Base-by-base conservation (phyloP, 2,888 invertebrate genomes). In the Deilephila porcellus region DNA sequence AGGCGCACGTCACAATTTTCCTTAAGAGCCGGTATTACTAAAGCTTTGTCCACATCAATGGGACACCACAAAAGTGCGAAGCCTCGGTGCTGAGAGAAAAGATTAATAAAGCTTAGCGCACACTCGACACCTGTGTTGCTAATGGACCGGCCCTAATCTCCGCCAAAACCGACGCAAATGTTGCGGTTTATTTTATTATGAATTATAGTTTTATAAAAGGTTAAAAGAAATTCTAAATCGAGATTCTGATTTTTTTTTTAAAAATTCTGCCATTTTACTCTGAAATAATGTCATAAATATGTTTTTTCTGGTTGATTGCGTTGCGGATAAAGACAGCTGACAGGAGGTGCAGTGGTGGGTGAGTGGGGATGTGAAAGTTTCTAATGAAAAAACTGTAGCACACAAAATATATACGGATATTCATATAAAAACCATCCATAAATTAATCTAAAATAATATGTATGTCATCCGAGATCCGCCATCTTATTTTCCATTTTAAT, bases 81-180 rank as follows among this genome's bases (percentile, higher is more conserved):
- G 85, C 88, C 90, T 83, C 86, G 85, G 82, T 77, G 78, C 82
- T 82, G 81, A 89, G 86, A 93, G 91, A 92, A 93, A 93, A 94
- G 93, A 93, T 94, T 93, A 93, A 94, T 94, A 94, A 93, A 93
- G 94, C 94, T 94, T 94, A 94, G 88, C 82, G 86, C 85, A 89
- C 91, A 91, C 90, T 85, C 86, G 87, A 92, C 94, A 94, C 94
- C 94, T 94, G 94, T 90, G 93, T 94, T 90, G 89, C 92, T 94
- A 94, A 94, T 94, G 94, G 94, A 93, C 81, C 76, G 80, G 80
- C 77, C 84, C 80, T 91, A 91, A 91, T 90, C 91, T 83, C 77
- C 64, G 25, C 32, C 32, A 56, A 67, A 52, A 56, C 75, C 74
- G 71, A 77, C 83, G 80, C 81, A 83, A 56, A 17, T 56, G 56